Conservation (phyloP, 2,113 vertebrate genomes). For the Tursiops truncatus region DNA sequence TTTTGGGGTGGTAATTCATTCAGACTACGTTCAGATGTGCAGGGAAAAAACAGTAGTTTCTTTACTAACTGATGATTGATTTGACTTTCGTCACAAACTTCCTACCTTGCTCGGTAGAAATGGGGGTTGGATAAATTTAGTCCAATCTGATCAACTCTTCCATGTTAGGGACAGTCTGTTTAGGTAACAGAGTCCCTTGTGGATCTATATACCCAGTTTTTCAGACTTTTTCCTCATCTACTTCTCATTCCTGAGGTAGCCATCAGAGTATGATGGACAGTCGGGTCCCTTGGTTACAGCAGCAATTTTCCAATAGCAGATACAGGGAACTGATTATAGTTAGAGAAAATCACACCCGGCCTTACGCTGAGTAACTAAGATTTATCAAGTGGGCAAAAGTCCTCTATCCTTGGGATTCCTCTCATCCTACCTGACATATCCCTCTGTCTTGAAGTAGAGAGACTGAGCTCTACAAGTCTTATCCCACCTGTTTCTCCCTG, state of each 20-base stretch:
- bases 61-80: background rate
- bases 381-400: background rate
- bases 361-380: background rate
- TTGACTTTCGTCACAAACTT: background rate
- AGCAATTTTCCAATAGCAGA: background rate
- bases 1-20: background rate
- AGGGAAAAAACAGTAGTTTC: background rate
- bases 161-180: background rate
- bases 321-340: background rate
- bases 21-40: background rate
- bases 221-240: background rate
- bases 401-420: background rate
- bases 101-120: background rate
- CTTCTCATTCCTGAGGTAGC: background rate
- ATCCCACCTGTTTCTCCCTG: background rate
- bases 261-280: background rate
- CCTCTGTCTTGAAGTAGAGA: background rate
- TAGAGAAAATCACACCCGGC: background rate
- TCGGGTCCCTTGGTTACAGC: background rate
- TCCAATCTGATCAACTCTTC: background rate
- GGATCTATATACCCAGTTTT: background rate
- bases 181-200: background rate
- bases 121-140: background rate
- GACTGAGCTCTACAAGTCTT: fast-evolving
- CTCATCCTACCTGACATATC: background rate